Evolutionary conservation across 2,797 vertebrate species (phyloP).

Genomic region (Mus caroli): DNA sequence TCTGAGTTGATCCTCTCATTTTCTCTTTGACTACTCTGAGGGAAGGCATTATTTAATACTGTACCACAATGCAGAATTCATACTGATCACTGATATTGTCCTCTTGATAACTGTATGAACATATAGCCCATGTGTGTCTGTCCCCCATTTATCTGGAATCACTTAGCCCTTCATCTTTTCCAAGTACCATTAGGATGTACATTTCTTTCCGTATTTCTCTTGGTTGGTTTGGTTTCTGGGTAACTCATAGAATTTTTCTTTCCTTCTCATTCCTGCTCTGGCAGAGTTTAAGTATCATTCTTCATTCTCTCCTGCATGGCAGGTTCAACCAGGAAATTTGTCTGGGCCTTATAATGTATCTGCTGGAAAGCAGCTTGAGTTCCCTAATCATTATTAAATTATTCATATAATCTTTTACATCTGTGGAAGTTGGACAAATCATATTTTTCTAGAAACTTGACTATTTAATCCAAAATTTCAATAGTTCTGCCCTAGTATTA

Average conservation of each 20-base stretch:
- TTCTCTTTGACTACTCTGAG: background rate
- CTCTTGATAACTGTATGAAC: background rate
- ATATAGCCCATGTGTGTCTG: background rate
- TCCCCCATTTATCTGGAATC: background rate
- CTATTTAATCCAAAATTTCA: conserved; percentile 7
- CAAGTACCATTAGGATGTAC: background rate
- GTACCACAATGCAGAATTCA: background rate
- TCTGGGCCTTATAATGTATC: background rate
- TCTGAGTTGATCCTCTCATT: background rate
- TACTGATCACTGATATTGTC: background rate
- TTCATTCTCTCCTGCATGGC: background rate
- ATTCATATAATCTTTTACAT: conserved; percentile 23
- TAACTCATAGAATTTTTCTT: background rate
- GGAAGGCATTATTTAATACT: background rate
- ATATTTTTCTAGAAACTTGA: conserved; percentile 23
- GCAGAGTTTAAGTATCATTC: background rate
- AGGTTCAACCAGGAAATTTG: background rate
- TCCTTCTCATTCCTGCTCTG: background rate
- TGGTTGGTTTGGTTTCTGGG: background rate
- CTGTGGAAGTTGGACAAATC: background rate
- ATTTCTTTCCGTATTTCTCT: background rate
- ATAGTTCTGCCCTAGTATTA: background rate
- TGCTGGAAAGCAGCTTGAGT: background rate
- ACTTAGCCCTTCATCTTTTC: background rate
- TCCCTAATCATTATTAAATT: background rate